Evolutionary conservation across 2,888 invertebrate species (phyloP), one percentile per base, ranked within the genome.

Genomic region (Lysandra coridon): DNA sequence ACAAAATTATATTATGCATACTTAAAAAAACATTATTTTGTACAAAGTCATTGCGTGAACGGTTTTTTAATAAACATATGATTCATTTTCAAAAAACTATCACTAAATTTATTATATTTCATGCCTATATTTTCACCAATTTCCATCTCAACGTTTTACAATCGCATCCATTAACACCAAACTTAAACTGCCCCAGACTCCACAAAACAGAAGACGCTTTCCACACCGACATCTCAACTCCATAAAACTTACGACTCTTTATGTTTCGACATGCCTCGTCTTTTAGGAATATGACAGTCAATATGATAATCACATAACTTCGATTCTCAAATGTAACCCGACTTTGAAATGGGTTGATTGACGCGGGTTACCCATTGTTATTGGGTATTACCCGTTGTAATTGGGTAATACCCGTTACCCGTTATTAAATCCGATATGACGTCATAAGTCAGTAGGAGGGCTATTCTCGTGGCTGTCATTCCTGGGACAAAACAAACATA

Each of bases 321-420:
- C 69, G 33, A 37, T 12, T 69, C 69, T 37, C 33, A 23, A 23
- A 69, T 17, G 33, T 37, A 37, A 37, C 1, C 69, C 33, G 69
- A 37, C 33, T 33, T 69, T 69, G 69, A 69, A 69, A 69, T 69
- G 69, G 69, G 69, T 69, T 33, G 64, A 64, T 23, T 64, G 69
- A 69, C 33, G 33, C 69, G 69, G 69, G 69, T 37, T 33, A 69
- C 69, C 69, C 69, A 69, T 69, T 69, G 69, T 69, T 69, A 33
- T 62, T 62, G 62, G 62, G 23, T 62, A 62, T 33, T 37, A 69
- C 69, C 17, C 33, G 17, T 69, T 69, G 33, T 69, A 69, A 69
- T 69, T 69, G 69, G 69, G 5, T 69, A 69, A 37, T 69, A 30
- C 64, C 64, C 30, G 64, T 69, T 69, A 30, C 12, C 64, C 33